Conservation (phyloP, 2,113 vertebrate species). For the Plestiodon gilberti region DNA sequence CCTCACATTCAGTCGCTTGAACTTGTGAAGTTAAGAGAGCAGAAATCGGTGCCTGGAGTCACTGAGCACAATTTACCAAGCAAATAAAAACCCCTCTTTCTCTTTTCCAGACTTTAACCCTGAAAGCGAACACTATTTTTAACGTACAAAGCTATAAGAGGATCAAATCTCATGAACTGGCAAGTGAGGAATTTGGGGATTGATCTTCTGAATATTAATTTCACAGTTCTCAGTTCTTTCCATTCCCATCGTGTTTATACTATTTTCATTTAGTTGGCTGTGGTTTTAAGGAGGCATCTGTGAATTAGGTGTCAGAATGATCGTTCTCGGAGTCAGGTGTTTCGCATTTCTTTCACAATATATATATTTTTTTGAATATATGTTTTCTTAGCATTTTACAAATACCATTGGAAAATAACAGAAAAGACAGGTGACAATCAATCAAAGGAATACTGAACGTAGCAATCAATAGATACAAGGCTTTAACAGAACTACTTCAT, state of each 20-base stretch:
- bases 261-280: background rate
- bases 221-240: background rate
- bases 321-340: too few species aligned
- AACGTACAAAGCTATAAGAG: background rate
- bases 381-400: too few species aligned
- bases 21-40: background rate
- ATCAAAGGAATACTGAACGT: too few species aligned
- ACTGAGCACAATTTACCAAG: background rate
- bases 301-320: too few species aligned
- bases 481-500: too few species aligned
- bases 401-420: too few species aligned
- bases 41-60: background rate
- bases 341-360: too few species aligned
- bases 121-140: background rate
- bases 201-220: background rate
- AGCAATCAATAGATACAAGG: too few species aligned
- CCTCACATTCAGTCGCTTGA: background rate
- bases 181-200: background rate
- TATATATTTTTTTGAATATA: too few species aligned
- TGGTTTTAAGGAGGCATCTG: background rate
- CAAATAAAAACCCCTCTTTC: background rate
- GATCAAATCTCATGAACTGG: background rate
- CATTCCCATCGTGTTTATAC: background rate
- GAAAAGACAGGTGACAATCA: too few species aligned
- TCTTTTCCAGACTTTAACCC: background rate